Evolutionary conservation across 2,113 vertebrate species (phyloP), one percentile per base, ranked within the genome.

Genomic region (Hyla sarda): DNA sequence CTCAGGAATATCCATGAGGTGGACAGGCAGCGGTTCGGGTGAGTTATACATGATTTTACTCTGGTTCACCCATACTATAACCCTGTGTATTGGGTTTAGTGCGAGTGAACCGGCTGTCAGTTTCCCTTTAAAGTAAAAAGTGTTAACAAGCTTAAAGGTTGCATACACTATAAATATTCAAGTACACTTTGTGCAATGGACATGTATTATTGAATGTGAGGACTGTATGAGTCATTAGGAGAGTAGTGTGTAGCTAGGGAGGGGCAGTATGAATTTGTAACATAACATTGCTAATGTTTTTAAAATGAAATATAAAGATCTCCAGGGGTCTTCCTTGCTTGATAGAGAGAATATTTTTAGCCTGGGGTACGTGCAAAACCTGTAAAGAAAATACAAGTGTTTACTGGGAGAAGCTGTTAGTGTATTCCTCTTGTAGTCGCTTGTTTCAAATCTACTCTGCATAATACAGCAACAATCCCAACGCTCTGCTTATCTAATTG

Each of bases 291-390:
- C 17, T 32, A 30, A 78, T 10, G 41, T 28, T 76, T 7, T 30
- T 2, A 10, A 21, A 17, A n/a, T n/a, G n/a, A 17, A 77, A 73
- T n/a, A n/a, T 45, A 28, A 25, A 12, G 50, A 34, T 56, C 75
- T 78, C 50, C 50, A 78, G 75, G 50, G 50, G 48, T 34, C 75
- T 37, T 78, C 30, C 50, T 78, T 17, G 48, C 75, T 78, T 45
- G 69, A 72, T 37, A n/a, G 16, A 16, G 45, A 75, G 12, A 41
- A 30, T 52, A 77, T 54, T 56, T 54, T 25, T 56, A 78, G 30
- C 30, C 28, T 34, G 3, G 16, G 10, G 21, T 34, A 54, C 21
- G 4, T 56, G 45, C 41, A 47, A 75, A 75, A 50, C 30, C 4
- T 0, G 48, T 37, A 37, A 21, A 30, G 14, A 54, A 34, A 50